phyloP scores from a whole-genome alignment of 2,113 vertebrate genomes.

The Prinia subflava region DNA sequence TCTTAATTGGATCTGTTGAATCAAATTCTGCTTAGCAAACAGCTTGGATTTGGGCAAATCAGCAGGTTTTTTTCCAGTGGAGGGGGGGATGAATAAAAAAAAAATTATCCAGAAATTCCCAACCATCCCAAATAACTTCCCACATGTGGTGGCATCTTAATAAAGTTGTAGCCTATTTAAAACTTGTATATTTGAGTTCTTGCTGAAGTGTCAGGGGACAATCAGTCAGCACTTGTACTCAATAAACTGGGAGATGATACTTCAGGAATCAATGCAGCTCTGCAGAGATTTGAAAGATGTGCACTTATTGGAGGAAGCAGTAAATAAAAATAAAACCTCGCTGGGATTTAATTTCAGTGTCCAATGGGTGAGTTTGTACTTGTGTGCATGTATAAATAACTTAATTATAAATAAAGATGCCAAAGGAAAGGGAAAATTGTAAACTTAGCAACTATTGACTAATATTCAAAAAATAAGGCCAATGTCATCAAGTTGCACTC shows the following conservation, averaged over 20 bases:
- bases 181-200: background rate
- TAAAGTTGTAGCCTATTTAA: background rate
- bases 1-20: slow-evolving; percentile 29
- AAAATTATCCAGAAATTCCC: background rate
- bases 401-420: background rate
- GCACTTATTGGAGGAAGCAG: background rate
- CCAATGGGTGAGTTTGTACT: background rate
- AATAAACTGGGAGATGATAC: background rate
- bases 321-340: slow-evolving; percentile 24
- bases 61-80: background rate
- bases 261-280: slow-evolving; percentile 1
- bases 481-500: background rate
- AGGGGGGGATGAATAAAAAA: background rate
- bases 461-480: background rate
- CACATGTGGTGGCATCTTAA: background rate
- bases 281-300: slow-evolving; percentile 9
- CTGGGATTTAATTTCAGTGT: background rate
- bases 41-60: background rate
- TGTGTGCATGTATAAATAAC: background rate
- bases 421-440: background rate
- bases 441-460: slow-evolving; percentile 3
- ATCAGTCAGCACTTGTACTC: slow-evolving; percentile 19
- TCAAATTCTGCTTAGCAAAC: slow-evolving; percentile 26
- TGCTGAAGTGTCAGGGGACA: background rate
- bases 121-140: background rate